Evolutionary conservation across 2,113 vertebrate species (phyloP), one percentile per base, ranked within the genome.

Genomic region (Pygoscelis adeliae): DNA sequence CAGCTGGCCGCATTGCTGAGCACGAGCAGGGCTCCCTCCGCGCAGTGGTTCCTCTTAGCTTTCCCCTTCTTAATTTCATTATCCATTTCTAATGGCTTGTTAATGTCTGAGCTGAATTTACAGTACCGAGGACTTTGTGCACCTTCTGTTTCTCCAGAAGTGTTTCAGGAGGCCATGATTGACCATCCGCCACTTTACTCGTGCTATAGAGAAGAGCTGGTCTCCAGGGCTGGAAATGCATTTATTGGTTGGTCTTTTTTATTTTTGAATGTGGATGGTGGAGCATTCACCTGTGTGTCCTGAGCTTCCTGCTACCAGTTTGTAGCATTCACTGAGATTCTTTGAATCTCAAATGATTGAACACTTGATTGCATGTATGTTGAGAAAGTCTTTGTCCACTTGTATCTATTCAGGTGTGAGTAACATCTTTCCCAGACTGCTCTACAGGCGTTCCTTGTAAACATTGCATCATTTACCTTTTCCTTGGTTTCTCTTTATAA

Each of bases 21-120:
- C 85, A 83, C 83, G 90, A 89, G 93, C 72, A 94, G 96, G 93
- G 74, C 67, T 90, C 79, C 84, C 59, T 67, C 94, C 5, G 0
- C 42, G 15, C 58, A 17, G 58, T 46, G 66, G 38, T 78, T 95
- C 91, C 77, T 85, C 53, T 84, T 93, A 79, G 65, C 90, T 88
- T 76, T 30, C 66, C 72, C 50, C 74, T 82, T 83, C 94, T 97
- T 97, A 91, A 97, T 97, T 98, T 97, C 93, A 93, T 97, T 96
- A 96, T 76, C 96, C 73, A 44, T 88, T 96, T 89, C 89, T 95
- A 97, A 97, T 95, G 82, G 38, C 29, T 93, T 70, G 95, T 96
- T 96, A 95, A 96, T 93, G 78, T 86, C 90, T 87, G 85, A 55
- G 49, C 71, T 92, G 72, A 93, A 93, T 96, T 94, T 96, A 83